Base-by-base conservation (phyloP, 2,113 vertebrate genomes). In the Climacteris rufus region DNA sequence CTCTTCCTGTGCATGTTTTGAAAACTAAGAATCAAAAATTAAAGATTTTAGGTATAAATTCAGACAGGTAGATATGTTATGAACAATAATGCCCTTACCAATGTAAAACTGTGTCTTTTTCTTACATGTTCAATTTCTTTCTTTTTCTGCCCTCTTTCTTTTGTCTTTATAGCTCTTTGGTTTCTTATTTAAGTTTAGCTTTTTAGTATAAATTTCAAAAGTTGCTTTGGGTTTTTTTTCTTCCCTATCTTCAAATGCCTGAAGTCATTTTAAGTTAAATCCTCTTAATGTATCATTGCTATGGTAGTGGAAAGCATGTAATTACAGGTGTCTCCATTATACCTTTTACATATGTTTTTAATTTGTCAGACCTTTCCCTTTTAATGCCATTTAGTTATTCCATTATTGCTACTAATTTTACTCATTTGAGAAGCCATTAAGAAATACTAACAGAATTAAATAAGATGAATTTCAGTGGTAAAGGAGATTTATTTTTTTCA, bases 361-460 rank as follows among this genome's bases (percentile, higher is more conserved):
- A 95, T 87, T 95, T 88, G 45, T 82, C 21, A 60, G 44, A 23
- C 50, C 80, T 89, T 94, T 82, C 15, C 22, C 5, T 90, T 93
- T 87, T 87, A 95, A 93, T 83, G 14, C 7, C 15, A 72, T 42
- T 87, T 81, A 84, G 33, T 52, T 79, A 66, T 79, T 87, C 33
- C 35, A 68, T 94, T 94, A 84, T 71, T 91, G 13, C 15, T 80
- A 17, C 30, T 94, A 93, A 94, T 92, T 95, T 90, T 90, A 53
- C 44, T 91, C 20, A 82, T 93, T 79, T 78, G 45, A 93, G 65
- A 88, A 94, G 7, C 23, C 31, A 86, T 88, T 92, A 80, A 63
- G 64, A 65, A 84, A 75, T 92, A 68, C 25, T 61, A 53, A 33
- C 44, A 21, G 92, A 89, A 93, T 89, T 93, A 92, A 91, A 82